Base-by-base conservation (phyloP, 2,113 vertebrate species). In the Micromys minutus region DNA sequence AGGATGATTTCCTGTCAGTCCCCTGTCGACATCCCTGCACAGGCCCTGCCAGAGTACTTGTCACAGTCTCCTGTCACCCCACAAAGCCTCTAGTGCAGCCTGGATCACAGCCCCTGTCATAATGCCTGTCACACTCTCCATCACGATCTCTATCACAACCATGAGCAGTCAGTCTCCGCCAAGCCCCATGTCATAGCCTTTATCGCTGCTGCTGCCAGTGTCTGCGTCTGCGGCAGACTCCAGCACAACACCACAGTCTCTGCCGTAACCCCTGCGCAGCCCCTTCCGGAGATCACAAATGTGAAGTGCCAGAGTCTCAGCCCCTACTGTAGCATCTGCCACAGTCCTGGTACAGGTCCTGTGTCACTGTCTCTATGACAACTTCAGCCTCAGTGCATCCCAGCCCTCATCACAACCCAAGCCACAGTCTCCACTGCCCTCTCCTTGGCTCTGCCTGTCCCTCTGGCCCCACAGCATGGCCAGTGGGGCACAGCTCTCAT, bases 401-500 rank as follows among this genome's bases (percentile, higher is more conserved):
- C 6, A 15, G 0, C 13, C 39, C 55, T 45, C 47, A 10, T 5
- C 85, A 63, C 77, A 65, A 57, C 21, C 71, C 24, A 1, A 26
- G 12, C 24, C 83, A 67, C 10, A 45, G 71, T 34, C 74, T 59
- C 93, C 76, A 15, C 42, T 22, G 24, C 57, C 90, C 85, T 75
- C 22, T 86, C 63, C 45, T 45, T 59, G 94, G 36, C 93, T 74
- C 81, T 93, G 89, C 72, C 91, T 77, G 61, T 21, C 36, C 89
- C 87, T 59, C 85, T 61, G 91, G 50, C 50, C 91, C 91, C 67
- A 81, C 84, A 52, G 74, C 59, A 42, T 86, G 80, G 80, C 85
- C 92, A 34, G 31, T 52, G 93, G 90, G 81, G 74, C 87, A 59
- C 63, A 72, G 84, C 89, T 93, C 87, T 87, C 93, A 50, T 91